phyloP scores from a whole-genome alignment of 2,888 invertebrate genomes.

The Trichogramma dendrolimi region DNA sequence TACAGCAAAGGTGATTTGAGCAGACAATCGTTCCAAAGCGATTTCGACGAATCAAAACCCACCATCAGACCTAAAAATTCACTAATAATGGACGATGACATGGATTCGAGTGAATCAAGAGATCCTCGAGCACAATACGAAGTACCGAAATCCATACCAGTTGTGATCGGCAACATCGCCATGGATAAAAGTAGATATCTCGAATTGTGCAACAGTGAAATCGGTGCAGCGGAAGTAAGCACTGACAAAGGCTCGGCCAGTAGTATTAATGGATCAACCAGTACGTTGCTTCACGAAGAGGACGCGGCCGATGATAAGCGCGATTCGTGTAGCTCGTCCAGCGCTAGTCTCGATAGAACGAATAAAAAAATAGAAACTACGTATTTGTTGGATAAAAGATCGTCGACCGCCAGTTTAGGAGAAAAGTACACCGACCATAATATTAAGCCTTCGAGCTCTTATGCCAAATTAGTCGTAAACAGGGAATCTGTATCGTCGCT shows the following conservation, averaged over 20 bases:
- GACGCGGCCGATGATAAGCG: constrained; percentile 3
- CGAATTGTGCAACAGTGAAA: constrained; percentile 20
- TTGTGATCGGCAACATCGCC: constrained; percentile 17
- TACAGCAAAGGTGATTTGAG: constrained; percentile 54
- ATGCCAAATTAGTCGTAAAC: constrained; percentile 34
- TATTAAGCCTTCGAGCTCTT: constrained; percentile 29
- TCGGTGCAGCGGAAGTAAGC: constrained; percentile 10
- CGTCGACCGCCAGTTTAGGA: constrained; percentile 37
- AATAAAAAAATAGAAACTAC: constrained; percentile 25
- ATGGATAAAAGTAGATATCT: neutral
- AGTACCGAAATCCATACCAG: constrained; percentile 55
- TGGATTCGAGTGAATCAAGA: constrained; percentile 48
- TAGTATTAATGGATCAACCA: neutral
- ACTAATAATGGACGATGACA: constrained; percentile 62
- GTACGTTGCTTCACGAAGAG: neutral
- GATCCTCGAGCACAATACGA: constrained; percentile 61
- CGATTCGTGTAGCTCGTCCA: constrained; percentile 39
- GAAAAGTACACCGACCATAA: constrained; percentile 42
- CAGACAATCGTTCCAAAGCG: constrained; percentile 53
- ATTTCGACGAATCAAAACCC: constrained; percentile 38
- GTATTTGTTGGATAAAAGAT: constrained; percentile 14
- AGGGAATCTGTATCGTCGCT: constrained; percentile 41
- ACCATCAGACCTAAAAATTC: constrained; percentile 60
- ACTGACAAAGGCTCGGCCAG: constrained; percentile 1
- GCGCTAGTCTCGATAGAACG: constrained; percentile 40